Conservation (phyloP, 1,140 invertebrate species). For the Arctopsyche grandis region DNA sequence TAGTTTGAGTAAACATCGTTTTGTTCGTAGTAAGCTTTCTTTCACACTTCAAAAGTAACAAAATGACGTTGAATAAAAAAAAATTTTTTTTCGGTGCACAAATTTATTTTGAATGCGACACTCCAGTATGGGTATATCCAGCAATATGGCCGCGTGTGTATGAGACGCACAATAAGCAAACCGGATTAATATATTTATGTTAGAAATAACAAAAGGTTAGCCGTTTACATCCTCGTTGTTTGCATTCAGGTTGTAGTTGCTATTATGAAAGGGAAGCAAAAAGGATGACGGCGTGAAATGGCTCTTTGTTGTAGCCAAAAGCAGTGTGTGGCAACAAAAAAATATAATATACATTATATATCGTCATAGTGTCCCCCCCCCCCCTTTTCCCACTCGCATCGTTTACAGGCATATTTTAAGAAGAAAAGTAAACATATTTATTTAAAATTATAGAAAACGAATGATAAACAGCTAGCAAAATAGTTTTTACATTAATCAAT, state of each 20-base stretch:
- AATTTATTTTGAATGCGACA: not conserved
- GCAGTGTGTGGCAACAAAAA: constrained; percentile 25
- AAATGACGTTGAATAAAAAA: too few species aligned
- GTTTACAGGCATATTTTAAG: too few species aligned
- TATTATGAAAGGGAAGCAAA: constrained; percentile 21
- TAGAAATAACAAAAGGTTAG: constrained; percentile 50
- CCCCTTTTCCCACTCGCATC: too few species aligned
- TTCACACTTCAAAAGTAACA: too few species aligned
- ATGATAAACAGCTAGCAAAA: too few species aligned
- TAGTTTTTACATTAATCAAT: too few species aligned
- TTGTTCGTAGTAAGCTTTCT: too few species aligned
- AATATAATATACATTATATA: constrained; percentile 10
- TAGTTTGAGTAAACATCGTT: too few species aligned
- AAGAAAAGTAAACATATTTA: too few species aligned
- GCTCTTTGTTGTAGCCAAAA: constrained; percentile 1
- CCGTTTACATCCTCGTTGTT: constrained; percentile 47
- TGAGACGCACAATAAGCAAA: constrained; percentile 47
- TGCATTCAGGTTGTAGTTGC: constrained; percentile 41
- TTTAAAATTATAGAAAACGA: too few species aligned
- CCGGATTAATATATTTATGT: constrained; percentile 54
- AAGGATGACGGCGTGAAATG: constrained; percentile 36
- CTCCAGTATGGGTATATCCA: not conserved
- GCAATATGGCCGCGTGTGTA: not conserved
- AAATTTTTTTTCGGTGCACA: too few species aligned
- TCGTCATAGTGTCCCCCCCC: not conserved